Evolutionary conservation across 1,140 invertebrate genomes (phyloP).

Genomic region (Drosophila navojoa): DNA sequence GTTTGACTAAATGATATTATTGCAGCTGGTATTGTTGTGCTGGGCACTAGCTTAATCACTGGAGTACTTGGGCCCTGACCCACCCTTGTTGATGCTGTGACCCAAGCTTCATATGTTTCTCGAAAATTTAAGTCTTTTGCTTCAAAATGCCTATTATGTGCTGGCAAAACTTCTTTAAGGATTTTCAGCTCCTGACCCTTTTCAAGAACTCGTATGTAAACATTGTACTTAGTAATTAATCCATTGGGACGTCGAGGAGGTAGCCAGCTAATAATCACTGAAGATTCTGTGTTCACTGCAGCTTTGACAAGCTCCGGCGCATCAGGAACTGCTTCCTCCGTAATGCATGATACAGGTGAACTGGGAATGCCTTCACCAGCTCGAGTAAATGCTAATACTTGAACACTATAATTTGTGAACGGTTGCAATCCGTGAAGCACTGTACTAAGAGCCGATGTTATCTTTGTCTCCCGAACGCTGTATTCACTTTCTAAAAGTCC

Average conservation of each 20-base stretch:
- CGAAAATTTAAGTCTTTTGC: constrained; percentile 85
- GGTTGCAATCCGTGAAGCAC: constrained; percentile 87
- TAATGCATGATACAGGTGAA: constrained; percentile 88
- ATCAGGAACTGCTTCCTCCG: constrained; percentile 89
- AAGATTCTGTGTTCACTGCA: constrained; percentile 87
- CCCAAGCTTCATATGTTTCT: constrained; percentile 88
- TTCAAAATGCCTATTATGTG: constrained; percentile 85
- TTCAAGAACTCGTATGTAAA: constrained; percentile 88
- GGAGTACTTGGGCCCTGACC: constrained; percentile 86
- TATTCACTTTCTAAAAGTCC: constrained; percentile 86
- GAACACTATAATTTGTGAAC: constrained; percentile 91
- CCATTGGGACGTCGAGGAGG: constrained; percentile 90
- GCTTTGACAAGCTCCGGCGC: constrained; percentile 91
- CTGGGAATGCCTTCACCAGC: constrained; percentile 91
- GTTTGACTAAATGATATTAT: constrained; percentile 87
- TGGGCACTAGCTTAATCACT: constrained; percentile 85
- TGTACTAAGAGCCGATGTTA: constrained; percentile 85
- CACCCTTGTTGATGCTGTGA: constrained; percentile 86
- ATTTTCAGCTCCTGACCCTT: constrained; percentile 82
- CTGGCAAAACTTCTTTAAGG: constrained; percentile 72
- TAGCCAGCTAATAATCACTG: constrained; percentile 91
- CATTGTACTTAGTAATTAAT: constrained; percentile 89
- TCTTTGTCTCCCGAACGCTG: constrained; percentile 86
- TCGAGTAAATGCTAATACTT: constrained; percentile 90
- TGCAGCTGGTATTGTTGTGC: constrained; percentile 86